These are phyloP conservation scores for Eptesicus fuscus DNA, from an alignment of 2,113 vertebrate species.

Conservation along the genomic window DNA sequence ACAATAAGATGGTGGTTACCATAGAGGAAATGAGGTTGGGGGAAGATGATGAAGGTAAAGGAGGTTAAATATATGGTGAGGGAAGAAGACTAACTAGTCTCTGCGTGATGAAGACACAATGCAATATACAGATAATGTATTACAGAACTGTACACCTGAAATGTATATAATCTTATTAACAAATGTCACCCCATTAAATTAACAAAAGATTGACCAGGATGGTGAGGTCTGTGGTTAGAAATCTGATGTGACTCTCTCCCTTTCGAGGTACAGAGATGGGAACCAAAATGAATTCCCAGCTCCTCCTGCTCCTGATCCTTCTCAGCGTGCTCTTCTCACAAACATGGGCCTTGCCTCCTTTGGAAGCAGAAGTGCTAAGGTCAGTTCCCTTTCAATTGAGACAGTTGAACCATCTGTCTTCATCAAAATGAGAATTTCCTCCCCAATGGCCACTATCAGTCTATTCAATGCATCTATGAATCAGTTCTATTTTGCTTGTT, in stretches of 20 bases:
- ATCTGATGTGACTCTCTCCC: not conserved
- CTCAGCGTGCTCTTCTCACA: slow-evolving; percentile 87
- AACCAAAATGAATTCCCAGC: slow-evolving; percentile 86
- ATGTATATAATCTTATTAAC: too few relatives aligned
- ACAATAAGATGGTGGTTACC: not conserved
- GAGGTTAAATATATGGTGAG: not conserved
- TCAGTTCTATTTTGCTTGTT: not conserved
- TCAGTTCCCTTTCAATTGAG: slow-evolving; percentile 70
- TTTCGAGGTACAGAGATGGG: slow-evolving; percentile 85
- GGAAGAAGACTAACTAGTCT: not conserved
- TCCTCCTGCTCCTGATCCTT: slow-evolving; percentile 87
- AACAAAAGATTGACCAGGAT: not conserved
- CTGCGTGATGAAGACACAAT: not conserved
- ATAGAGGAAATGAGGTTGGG: not conserved
- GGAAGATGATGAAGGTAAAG: not conserved
- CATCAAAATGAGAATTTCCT: too few relatives aligned
- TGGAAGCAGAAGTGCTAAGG: slow-evolving; percentile 83
- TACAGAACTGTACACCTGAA: too few relatives aligned
- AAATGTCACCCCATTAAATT: too few relatives aligned
- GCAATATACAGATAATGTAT: not conserved
- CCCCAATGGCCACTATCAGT: not conserved
- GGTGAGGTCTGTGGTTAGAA: not conserved
- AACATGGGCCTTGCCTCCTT: slow-evolving; percentile 84
- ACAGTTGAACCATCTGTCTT: too few relatives aligned
- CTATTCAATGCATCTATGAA: not conserved